Base-by-base conservation (phyloP, 1,140 invertebrate species). In the Caenorhabditis remanei region DNA sequence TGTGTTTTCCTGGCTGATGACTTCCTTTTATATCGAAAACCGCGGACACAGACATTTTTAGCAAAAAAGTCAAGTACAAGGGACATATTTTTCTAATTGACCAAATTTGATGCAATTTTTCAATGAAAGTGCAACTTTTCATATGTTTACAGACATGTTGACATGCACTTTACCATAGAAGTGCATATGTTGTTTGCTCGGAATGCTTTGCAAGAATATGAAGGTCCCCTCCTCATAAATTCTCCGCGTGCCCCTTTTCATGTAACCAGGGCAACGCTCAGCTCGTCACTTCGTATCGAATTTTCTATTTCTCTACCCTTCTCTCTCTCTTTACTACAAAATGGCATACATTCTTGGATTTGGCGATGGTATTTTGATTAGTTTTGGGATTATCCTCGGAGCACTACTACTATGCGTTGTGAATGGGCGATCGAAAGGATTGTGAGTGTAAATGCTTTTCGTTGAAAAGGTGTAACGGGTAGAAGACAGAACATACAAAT, bases 291-390 rank as follows among this genome's bases (percentile, higher is more conserved):
- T 63, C 61, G 61, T 63, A 63, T 63, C 14, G 61, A 63, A 63
- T 63, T 32, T 32, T 32, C 2, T 32, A 32, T 32, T 40, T 87
- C 32, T 16, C 13, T 46, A 14, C 46, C n/a, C 16, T 86, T 83
- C n/a, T 87, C 21, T 5, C 32, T 11, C 86, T 67, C 50, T 87
- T 48, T 61, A 50, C 43, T 79, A 79, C 71, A 50, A 50, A 79
- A 79, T 79, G 71, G 46, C 19, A 7, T 53, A 50, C 71, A 21
- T 79, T 4, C 53, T 79, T 16, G 71, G 71, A 24, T 9, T 79
- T 53, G 71, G 71, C 19, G 71, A 79, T 24, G 71, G 71, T 53
- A 50, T 79, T 79, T 24, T 43, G 71, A 50, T 79, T 79, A n/a
- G n/a, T 79, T 79, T 79, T 4, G 71, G 46, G 46, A 50, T 79